Conservation (phyloP, 2,888 invertebrate species). For the Zonitis immaculata region DNA sequence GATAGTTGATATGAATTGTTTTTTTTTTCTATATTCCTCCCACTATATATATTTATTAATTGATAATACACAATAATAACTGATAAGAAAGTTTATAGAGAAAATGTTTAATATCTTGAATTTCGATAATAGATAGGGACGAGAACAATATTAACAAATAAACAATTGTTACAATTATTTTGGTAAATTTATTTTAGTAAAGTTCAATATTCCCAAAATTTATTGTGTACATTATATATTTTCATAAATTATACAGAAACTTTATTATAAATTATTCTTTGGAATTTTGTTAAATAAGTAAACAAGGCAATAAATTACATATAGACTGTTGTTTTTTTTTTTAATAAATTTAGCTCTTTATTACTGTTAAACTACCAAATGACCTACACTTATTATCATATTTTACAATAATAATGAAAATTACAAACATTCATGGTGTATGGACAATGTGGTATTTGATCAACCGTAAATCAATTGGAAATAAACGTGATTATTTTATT, state of each 20-base stretch:
- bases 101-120: not conserved
- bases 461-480: conserved; percentile 3
- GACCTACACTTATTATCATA: conserved; percentile 39
- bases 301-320: conserved; percentile 6
- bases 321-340: too few relatives aligned
- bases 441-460: conserved; percentile 30
- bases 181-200: too few relatives aligned
- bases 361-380: conserved; percentile 40
- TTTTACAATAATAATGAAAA: conserved; percentile 33
- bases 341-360: conserved; percentile 33
- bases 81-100: not conserved
- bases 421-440: conserved; percentile 33
- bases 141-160: not conserved
- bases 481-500: not conserved
- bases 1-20: not conserved
- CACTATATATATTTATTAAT: conserved; percentile 1
- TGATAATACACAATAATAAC: not conserved
- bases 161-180: too few relatives aligned
- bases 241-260: not conserved
- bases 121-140: not conserved
- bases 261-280: not conserved
- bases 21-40: not conserved
- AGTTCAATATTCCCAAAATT: too few relatives aligned
- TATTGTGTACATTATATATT: not conserved
- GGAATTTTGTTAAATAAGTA: not conserved